Conservation (phyloP, 2,797 vertebrate species). For the Danio choprae region DNA sequence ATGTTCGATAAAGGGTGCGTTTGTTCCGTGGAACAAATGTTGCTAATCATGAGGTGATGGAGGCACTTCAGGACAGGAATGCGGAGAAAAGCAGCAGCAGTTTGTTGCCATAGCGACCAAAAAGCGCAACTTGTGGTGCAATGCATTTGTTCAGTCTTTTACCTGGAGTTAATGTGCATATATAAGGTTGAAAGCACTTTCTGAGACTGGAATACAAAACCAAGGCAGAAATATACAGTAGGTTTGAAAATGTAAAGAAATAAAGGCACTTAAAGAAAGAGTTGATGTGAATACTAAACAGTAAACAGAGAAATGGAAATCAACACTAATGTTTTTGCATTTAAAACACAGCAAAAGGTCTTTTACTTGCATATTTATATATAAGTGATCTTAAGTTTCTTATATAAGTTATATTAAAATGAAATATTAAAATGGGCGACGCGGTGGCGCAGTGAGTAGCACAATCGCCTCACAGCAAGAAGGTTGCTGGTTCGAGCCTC, state of each 20-base stretch:
- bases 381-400: no score
- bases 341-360: no score
- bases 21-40: slow-evolving; percentile 31
- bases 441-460: no score
- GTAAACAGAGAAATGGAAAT: background rate
- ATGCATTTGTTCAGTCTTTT: slow-evolving; percentile 1
- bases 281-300: background rate
- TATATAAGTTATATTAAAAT: no score
- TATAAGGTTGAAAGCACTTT: slow-evolving; percentile 9
- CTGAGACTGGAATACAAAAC: background rate
- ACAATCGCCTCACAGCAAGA: no score
- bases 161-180: slow-evolving; percentile 14
- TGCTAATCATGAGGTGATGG: slow-evolving; percentile 20
- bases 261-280: background rate
- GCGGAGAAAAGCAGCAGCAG: slow-evolving; percentile 17
- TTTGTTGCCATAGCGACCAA: slow-evolving; percentile 49
- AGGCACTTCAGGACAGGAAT: slow-evolving; percentile 29
- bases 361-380: no score
- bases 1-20: background rate
- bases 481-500: no score
- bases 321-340: no score
- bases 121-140: slow-evolving; percentile 16
- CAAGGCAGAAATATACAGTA: background rate
- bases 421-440: no score
- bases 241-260: background rate